Evolutionary conservation across 2,797 vertebrate genomes (phyloP).

Genomic region (Percopsis omiscomaycus): DNA sequence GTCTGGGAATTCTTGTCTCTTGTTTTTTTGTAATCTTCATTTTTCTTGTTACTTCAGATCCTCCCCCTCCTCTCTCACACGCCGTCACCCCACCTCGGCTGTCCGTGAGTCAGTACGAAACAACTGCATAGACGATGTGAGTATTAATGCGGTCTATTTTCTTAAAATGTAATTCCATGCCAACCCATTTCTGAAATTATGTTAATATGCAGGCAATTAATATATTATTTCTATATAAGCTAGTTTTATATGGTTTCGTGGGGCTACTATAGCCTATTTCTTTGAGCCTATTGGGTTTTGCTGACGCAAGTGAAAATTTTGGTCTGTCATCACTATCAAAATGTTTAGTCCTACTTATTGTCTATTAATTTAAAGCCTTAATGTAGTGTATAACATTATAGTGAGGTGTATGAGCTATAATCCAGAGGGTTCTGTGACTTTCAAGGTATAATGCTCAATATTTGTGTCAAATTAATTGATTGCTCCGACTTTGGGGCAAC

Average conservation of each 20-base stretch:
- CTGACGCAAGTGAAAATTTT: constrained; percentile 67
- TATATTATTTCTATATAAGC: neutral
- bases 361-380: neutral
- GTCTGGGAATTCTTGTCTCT: constrained; percentile 15
- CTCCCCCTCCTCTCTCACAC: constrained; percentile 45
- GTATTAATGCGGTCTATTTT: constrained; percentile 68
- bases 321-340: constrained; percentile 42
- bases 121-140: constrained; percentile 80
- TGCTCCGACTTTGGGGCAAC: neutral
- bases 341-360: constrained; percentile 3
- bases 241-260: constrained; percentile 1
- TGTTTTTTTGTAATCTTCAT: constrained; percentile 17
- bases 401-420: neutral
- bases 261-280: constrained; percentile 22
- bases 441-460: neutral
- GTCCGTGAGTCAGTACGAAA: constrained; percentile 67
- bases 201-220: neutral
- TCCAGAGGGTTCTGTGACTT: constrained; percentile 2
- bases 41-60: constrained; percentile 42
- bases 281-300: constrained; percentile 55
- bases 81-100: constrained; percentile 45
- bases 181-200: neutral
- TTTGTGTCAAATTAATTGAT: constrained; percentile 3
- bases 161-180: constrained; percentile 3
- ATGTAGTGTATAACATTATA: neutral